Base-by-base conservation (phyloP, 2,113 vertebrate genomes). In the Delphinus delphis region DNA sequence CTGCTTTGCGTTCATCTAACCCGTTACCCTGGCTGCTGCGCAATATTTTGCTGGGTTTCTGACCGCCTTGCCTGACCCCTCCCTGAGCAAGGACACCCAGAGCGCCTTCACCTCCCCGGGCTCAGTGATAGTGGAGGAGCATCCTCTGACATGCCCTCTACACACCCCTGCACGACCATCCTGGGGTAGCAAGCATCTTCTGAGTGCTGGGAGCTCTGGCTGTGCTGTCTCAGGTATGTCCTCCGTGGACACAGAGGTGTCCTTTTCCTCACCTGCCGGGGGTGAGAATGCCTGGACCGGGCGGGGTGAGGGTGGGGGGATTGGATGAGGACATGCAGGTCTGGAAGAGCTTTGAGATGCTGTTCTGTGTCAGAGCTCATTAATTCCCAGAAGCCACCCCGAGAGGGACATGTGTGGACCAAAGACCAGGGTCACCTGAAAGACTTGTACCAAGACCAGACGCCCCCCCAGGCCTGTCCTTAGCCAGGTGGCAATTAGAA, bases 121-220 rank as follows among this genome's bases (percentile, higher is more conserved):
- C 3, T 21, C 77, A 26, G 62, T 25, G 23, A 47, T 5, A 2
- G 17, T 21, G 14, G 7, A 68, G 10, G 33, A n/a, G 62, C 50
- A 5, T 8, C 60, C 3, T 38, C 2, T 0, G 68, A 26, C 0
- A 2, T 6, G 33, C 28, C 21, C 65, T 5, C 41, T 0, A 25
- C 6, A 28, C 53, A 36, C n/a, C n/a, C 13, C 7, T 12, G 41
- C 7, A 0, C 33, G n/a, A 9, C 9, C 4, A 4, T 36, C 23
- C 63, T 31, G 4, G 50, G 36, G 18, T 31, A 60, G 38, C 3
- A 1, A 65, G 62, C 26, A 25, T 41, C 73, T 21, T 15, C 62
- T 15, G 60, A 17, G 74, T 4, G 15, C 50, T 38, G 5, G 62
- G 47, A 2, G 13, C 62, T 11, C 81, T 53, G 53, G 20, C 20